Percentiles rank a stretch among this genome's conserved stretches.
These are phyloP conservation scores for Diachasma alloeum DNA, from an alignment of 1,140 invertebrate species.

Conservation along the genomic window DNA sequence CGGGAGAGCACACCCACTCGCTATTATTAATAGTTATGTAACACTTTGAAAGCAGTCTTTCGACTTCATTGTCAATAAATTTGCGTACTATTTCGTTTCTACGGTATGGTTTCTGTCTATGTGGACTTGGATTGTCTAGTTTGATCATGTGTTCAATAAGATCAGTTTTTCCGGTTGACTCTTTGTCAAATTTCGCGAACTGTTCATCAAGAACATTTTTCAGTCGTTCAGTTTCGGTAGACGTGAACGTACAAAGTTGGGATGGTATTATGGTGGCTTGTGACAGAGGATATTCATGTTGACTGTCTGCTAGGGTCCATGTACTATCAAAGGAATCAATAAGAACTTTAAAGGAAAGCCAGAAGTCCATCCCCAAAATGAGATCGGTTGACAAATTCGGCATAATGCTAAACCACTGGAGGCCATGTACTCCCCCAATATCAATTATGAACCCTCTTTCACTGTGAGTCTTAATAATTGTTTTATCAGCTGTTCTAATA, in stretches of 20 bases:
- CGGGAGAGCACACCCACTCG: slow-evolving; percentile 19
- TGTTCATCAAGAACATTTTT: not conserved
- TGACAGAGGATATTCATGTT: not conserved
- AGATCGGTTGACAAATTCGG: slow-evolving; percentile 4
- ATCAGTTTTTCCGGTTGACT: slow-evolving; percentile 19
- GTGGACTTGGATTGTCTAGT: slow-evolving; percentile 15
- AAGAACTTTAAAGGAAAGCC: slow-evolving; percentile 2
- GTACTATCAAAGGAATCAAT: not conserved
- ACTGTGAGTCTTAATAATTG: not conserved
- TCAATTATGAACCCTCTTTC: slow-evolving; percentile 16
- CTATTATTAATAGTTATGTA: slow-evolving; percentile 27
- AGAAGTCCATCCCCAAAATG: slow-evolving; percentile 20
- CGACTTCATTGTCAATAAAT: slow-evolving; percentile 29
- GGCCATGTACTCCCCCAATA: not conserved
- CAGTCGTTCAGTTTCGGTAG: not conserved
- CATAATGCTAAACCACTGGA: slow-evolving; percentile 13
- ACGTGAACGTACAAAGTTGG: not conserved
- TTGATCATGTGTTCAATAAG: slow-evolving; percentile 27
- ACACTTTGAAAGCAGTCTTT: slow-evolving; percentile 20
- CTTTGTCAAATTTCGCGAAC: slow-evolving; percentile 11
- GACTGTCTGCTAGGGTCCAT: slow-evolving; percentile 10
- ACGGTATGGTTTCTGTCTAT: slow-evolving; percentile 29
- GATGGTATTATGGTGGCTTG: not conserved
- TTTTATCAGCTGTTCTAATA: not conserved
- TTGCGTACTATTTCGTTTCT: slow-evolving; percentile 29